Conservation (phyloP, 2,113 vertebrate species). For the Aythya baeri region DNA sequence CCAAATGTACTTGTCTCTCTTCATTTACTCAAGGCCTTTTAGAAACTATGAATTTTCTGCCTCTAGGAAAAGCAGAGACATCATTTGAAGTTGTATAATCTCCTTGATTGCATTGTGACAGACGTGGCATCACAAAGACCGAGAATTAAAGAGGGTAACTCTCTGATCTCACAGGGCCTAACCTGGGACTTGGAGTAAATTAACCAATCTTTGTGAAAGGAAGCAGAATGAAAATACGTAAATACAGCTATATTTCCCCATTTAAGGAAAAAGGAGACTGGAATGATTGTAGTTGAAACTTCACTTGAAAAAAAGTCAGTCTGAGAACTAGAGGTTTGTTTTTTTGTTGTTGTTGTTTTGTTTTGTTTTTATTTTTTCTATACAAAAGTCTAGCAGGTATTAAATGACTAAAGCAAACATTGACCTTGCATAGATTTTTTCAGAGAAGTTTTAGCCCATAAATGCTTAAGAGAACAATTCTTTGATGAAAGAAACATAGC, state of each 20-base stretch:
- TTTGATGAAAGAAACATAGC: background rate
- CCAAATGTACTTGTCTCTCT: background rate
- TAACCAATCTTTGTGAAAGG: background rate
- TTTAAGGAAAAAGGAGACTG: background rate
- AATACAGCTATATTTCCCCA: background rate
- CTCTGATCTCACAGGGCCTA: background rate
- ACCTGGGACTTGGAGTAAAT: background rate
- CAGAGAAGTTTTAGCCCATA: background rate
- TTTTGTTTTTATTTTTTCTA: background rate
- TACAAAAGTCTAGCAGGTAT: background rate
- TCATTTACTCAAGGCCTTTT: background rate
- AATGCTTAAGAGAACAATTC: background rate
- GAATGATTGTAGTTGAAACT: background rate
- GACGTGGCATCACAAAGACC: background rate
- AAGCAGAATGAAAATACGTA: background rate
- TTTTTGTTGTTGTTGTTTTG: too few relatives aligned
- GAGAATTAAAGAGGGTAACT: background rate
- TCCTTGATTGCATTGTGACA: background rate
- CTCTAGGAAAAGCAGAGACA: background rate
- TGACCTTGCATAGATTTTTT: background rate
- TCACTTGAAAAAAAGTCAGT: background rate
- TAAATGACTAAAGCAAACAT: background rate
- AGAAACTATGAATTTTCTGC: background rate
- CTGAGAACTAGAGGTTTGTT: background rate
- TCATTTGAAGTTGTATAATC: background rate